Conservation (phyloP, 2,113 vertebrate species). For the Gopherus evgoodei region DNA sequence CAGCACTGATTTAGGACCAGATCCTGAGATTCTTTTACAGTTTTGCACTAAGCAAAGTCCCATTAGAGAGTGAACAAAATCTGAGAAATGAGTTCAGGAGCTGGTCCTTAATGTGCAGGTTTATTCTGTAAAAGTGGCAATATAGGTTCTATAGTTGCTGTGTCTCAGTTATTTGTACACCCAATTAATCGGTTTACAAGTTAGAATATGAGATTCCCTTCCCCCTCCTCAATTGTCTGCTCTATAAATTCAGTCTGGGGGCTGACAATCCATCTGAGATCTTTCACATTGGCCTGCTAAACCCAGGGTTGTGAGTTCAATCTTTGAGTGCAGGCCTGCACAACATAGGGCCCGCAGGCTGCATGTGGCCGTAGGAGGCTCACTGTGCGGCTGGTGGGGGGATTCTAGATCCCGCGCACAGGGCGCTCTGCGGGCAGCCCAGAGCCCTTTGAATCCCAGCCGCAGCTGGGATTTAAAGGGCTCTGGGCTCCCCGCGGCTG, state of each 20-base stretch:
- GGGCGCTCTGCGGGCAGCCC: too few relatives aligned
- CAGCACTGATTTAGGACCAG: not conserved
- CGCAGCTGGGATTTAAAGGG: too few relatives aligned
- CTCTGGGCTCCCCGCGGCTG: too few relatives aligned
- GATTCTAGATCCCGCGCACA: too few relatives aligned
- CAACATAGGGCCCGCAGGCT: too few relatives aligned
- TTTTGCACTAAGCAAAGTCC: not conserved
- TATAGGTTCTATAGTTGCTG: not conserved
- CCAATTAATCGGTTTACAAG: not conserved
- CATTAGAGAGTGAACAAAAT: accelerated
- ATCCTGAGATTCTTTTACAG: not conserved
- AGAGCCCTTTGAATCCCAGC: too few relatives aligned
- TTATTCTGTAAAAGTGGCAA: not conserved
- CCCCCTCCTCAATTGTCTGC: not conserved
- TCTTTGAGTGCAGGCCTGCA: too few relatives aligned
- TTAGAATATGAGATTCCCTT: not conserved
- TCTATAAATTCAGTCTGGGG: not conserved
- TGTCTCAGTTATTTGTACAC: not conserved
- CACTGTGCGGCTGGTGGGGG: too few relatives aligned
- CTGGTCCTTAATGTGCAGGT: not conserved
- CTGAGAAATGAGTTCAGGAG: not conserved
- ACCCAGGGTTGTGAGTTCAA: too few relatives aligned
- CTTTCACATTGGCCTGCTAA: not conserved
- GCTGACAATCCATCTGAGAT: not conserved
- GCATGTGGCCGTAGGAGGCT: too few relatives aligned